A percentile compares a stretch with the other conserved stretches of the same genome.
phyloP scores from a whole-genome alignment of 2,888 invertebrate genomes.

The Pseudolycoriella hygida region DNA sequence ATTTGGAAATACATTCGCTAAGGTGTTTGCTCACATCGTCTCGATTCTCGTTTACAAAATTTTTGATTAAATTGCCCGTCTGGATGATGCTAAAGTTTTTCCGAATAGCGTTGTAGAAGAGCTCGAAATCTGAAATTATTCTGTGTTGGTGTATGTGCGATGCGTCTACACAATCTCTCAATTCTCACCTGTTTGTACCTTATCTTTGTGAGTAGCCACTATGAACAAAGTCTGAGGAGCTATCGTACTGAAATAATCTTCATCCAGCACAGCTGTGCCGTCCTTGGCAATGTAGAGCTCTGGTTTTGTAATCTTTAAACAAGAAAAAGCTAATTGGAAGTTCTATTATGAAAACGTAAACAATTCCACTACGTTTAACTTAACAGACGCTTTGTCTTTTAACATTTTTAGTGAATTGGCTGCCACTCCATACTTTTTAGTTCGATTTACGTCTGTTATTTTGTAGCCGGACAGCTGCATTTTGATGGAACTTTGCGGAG shows the following conservation, averaged over 20 bases:
- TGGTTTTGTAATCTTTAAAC: slow-evolving; percentile 23
- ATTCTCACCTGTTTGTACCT: slow-evolving; percentile 36
- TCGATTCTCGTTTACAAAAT: slow-evolving; percentile 53
- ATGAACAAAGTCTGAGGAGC: slow-evolving; percentile 60
- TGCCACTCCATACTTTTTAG: slow-evolving; percentile 25
- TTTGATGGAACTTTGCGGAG: too few relatives aligned
- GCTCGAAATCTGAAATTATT: slow-evolving; percentile 19
- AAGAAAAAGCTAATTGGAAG: too few relatives aligned
- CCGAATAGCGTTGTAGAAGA: slow-evolving; percentile 22
- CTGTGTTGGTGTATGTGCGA: too few relatives aligned
- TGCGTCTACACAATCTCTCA: neutral
- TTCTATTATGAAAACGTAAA: neutral
- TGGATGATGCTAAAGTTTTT: slow-evolving; percentile 40
- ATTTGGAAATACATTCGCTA: slow-evolving; percentile 25
- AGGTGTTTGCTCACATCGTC: slow-evolving; percentile 27
- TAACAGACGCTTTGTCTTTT: slow-evolving; percentile 20
- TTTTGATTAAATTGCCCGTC: slow-evolving; percentile 50
- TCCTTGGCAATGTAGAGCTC: slow-evolving; percentile 42
- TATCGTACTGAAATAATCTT: slow-evolving; percentile 57
- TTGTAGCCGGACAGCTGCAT: slow-evolving; percentile 24
- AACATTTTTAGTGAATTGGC: slow-evolving; percentile 24
- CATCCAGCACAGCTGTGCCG: slow-evolving; percentile 53
- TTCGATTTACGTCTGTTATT: slow-evolving; percentile 24
- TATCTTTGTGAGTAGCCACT: slow-evolving; percentile 30
- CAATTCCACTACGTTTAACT: slow-evolving; percentile 26